Evolutionary conservation across 2,797 vertebrate genomes (phyloP).

Genomic region (Enteromius treurensis): DNA sequence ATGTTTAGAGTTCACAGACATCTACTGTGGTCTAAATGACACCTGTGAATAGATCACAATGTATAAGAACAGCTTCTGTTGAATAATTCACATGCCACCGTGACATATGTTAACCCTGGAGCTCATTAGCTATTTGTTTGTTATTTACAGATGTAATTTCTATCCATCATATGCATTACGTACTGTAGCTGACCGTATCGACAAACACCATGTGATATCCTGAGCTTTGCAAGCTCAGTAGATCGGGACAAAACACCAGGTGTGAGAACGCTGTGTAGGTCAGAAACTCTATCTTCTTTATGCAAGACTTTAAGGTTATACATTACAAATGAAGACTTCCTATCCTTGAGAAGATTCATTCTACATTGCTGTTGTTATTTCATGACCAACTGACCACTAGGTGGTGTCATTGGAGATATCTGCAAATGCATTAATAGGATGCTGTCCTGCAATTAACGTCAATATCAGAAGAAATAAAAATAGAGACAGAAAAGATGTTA

Average conservation of each 20-base stretch:
- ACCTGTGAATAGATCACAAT: conserved; percentile 26
- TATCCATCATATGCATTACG: conserved; percentile 32
- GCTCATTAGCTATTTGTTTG: conserved; percentile 26
- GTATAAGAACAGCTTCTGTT: conserved; percentile 16
- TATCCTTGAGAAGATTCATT: background rate
- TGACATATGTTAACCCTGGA: conserved; percentile 29
- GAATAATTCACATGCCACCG: conserved; percentile 38
- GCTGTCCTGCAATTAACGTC: background rate
- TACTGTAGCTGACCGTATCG: conserved; percentile 12
- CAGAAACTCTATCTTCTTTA: background rate
- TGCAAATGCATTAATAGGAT: background rate
- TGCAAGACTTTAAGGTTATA: background rate
- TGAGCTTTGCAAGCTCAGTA: conserved; percentile 10
- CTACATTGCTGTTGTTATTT: background rate
- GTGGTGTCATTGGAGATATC: conserved; percentile 44
- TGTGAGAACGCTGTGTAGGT: background rate
- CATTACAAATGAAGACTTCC: conserved; percentile 1
- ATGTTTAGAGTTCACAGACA: background rate
- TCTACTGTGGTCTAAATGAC: conserved; percentile 1
- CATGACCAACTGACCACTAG: conserved; percentile 14
- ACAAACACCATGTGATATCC: conserved; percentile 16
- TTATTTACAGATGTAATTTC: conserved; percentile 40
- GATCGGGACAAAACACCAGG: conserved; percentile 22
- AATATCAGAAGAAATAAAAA: background rate
- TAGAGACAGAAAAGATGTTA: background rate